phyloP scores from a whole-genome alignment of 2,888 invertebrate genomes.

The Chalcosyrphus nemorum region DNA sequence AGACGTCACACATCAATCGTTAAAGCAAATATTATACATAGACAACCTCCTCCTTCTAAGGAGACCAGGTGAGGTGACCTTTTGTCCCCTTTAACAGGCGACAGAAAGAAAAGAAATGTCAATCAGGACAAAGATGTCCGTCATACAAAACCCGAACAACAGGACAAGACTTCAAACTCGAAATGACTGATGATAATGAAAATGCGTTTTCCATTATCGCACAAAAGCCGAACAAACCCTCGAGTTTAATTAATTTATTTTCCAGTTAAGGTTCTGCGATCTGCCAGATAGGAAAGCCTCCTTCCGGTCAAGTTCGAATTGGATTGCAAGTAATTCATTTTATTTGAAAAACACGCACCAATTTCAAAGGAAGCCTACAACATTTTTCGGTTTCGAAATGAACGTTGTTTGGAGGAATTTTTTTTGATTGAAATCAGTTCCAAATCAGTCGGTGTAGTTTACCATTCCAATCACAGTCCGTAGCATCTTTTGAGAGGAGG shows the following conservation, averaged over 20 bases:
- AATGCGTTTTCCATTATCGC: slow-evolving; percentile 67
- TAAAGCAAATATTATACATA: slow-evolving; percentile 19
- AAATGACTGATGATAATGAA: slow-evolving; percentile 64
- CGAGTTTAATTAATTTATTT: slow-evolving; percentile 71
- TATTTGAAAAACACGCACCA: too few species aligned
- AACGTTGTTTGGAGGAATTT: too few species aligned
- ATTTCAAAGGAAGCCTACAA: too few species aligned
- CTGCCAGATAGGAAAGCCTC: slow-evolving; percentile 26
- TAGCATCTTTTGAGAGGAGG: slow-evolving; percentile 23
- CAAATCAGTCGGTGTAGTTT: slow-evolving; percentile 53
- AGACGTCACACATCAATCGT: slow-evolving; percentile 50
- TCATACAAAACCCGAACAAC: too few species aligned
- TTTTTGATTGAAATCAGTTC: slow-evolving; percentile 70
- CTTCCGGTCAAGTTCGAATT: slow-evolving; percentile 46
- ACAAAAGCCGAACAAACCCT: slow-evolving; percentile 67
- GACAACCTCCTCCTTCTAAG: background rate
- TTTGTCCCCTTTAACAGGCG: background rate
- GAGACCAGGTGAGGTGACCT: slow-evolving; percentile 33
- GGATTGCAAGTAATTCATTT: slow-evolving; percentile 71
- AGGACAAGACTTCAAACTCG: background rate
- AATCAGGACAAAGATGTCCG: background rate
- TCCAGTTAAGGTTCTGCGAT: slow-evolving; percentile 36
- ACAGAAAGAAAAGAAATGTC: background rate
- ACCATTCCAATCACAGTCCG: slow-evolving; percentile 26
- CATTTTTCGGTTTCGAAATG: slow-evolving; percentile 66